Conservation (phyloP, 2,113 vertebrate genomes). For the Murina feae region DNA sequence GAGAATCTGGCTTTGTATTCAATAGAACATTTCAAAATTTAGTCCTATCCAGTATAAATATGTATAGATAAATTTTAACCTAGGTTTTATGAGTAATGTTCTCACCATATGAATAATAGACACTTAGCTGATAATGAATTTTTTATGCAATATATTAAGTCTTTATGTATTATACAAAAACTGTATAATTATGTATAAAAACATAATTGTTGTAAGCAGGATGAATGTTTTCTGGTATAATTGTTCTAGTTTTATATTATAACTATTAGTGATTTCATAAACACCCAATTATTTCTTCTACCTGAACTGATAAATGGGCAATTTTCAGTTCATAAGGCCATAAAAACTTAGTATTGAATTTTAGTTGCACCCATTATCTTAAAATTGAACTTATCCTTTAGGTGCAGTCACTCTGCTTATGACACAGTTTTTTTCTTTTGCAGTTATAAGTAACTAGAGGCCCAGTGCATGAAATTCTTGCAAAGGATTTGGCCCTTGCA, state of each 20-base stretch:
- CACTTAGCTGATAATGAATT: slow-evolving; percentile 57
- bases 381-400: slow-evolving; percentile 50
- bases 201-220: slow-evolving; percentile 29
- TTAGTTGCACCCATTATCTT: slow-evolving; percentile 50
- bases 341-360: slow-evolving; percentile 62
- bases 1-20: neutral
- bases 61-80: slow-evolving; percentile 20
- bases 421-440: neutral
- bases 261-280: slow-evolving; percentile 63
- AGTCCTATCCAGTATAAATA: neutral
- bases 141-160: slow-evolving; percentile 36
- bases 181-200: slow-evolving; percentile 44
- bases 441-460: slow-evolving; percentile 14
- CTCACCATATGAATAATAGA: slow-evolving; percentile 46
- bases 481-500: too few relatives aligned
- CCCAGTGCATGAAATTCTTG: too few relatives aligned
- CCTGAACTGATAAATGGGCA: slow-evolving; percentile 47
- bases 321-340: slow-evolving; percentile 55
- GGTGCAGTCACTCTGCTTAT: neutral
- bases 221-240: slow-evolving; percentile 63
- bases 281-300: slow-evolving; percentile 34
- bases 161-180: slow-evolving; percentile 54
- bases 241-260: slow-evolving; percentile 52
- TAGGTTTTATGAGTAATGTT: slow-evolving; percentile 45
- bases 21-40: neutral